A percentile compares a stretch with the other conserved stretches of the same genome.
These are phyloP conservation scores for Oceanodroma tethys DNA, from an alignment of 2,113 vertebrate genomes.

Conservation along the genomic window DNA sequence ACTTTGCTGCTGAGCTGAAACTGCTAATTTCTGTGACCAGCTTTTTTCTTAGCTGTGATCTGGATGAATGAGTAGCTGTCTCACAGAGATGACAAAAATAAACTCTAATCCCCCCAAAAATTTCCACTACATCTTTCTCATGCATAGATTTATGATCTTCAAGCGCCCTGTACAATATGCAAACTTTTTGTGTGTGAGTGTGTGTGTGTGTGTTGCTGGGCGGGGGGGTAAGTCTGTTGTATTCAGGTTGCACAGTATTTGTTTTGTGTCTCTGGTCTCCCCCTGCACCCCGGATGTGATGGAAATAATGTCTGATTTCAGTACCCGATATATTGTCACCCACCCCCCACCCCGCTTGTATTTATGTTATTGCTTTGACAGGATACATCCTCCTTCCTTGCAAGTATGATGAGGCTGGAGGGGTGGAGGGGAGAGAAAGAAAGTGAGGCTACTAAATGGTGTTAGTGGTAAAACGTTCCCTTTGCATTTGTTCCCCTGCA, in stretches of 20 bases:
- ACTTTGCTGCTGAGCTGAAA: slow-evolving; percentile 99
- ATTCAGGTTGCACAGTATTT: slow-evolving; percentile 63
- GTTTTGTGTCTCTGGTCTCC: slow-evolving; percentile 26
- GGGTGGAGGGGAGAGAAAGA: slow-evolving; percentile 17
- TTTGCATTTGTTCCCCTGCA: slow-evolving; percentile 62
- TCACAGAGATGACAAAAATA: slow-evolving; percentile 99
- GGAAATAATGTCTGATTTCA: slow-evolving; percentile 50
- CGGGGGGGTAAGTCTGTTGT: slow-evolving; percentile 39
- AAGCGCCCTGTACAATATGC: slow-evolving; percentile 85
- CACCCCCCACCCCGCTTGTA: not conserved
- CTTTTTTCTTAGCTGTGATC: slow-evolving; percentile 99
- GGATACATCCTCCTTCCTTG: slow-evolving; percentile 48
- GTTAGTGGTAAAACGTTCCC: slow-evolving; percentile 51
- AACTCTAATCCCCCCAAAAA: slow-evolving; percentile 89
- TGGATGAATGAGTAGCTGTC: slow-evolving; percentile 99
- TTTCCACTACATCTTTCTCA: slow-evolving; percentile 96
- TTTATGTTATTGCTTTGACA: slow-evolving; percentile 48
- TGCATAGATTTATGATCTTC: slow-evolving; percentile 88
- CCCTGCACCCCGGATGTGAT: not conserved
- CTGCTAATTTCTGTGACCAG: slow-evolving; percentile 99
- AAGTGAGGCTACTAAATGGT: slow-evolving; percentile 57
- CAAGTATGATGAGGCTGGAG: slow-evolving; percentile 36
- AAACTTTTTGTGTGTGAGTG: slow-evolving; percentile 81
- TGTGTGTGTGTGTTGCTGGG: slow-evolving; percentile 29
- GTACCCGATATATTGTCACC: slow-evolving; percentile 6